Evolutionary conservation across 2,888 invertebrate species (phyloP).

Genomic region (Polymixis flavicincta): DNA sequence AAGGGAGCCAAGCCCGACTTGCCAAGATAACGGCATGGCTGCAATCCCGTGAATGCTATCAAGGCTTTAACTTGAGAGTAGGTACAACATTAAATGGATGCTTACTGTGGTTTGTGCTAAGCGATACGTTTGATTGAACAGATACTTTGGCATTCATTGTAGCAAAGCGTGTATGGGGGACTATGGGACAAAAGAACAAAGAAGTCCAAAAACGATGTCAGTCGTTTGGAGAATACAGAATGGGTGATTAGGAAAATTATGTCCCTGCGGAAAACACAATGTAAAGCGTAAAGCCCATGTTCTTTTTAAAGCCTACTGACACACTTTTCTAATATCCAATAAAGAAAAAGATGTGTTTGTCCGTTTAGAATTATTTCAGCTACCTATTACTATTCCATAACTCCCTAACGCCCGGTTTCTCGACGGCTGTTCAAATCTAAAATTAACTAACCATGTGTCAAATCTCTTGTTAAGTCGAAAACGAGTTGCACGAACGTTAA

Average conservation of each 20-base stretch:
- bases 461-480: too few relatives aligned
- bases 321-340: slow-evolving; percentile 9
- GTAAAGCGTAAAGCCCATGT: slow-evolving; percentile 8
- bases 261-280: slow-evolving; percentile 12
- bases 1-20: slow-evolving; percentile 37
- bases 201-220: slow-evolving; percentile 46
- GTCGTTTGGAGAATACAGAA: slow-evolving; percentile 43
- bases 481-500: too few relatives aligned
- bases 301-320: slow-evolving; percentile 26
- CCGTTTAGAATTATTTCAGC: slow-evolving; percentile 49
- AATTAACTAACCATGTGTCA: too few relatives aligned
- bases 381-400: slow-evolving; percentile 38
- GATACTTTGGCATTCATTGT: slow-evolving; percentile 39
- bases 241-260: slow-evolving; percentile 33
- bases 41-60: slow-evolving; percentile 63
- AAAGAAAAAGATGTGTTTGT: slow-evolving; percentile 9
- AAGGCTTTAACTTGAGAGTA: slow-evolving; percentile 60
- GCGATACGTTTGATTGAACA: slow-evolving; percentile 42
- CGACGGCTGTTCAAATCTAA: too few relatives aligned
- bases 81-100: slow-evolving; percentile 30
- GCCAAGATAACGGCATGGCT: slow-evolving; percentile 55
- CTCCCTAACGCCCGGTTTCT: too few relatives aligned
- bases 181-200: slow-evolving; percentile 41
- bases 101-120: slow-evolving; percentile 40
- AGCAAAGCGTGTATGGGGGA: slow-evolving; percentile 16